Conservation (phyloP, 1,140 invertebrate genomes). For the Megalonaias nervosa region DNA sequence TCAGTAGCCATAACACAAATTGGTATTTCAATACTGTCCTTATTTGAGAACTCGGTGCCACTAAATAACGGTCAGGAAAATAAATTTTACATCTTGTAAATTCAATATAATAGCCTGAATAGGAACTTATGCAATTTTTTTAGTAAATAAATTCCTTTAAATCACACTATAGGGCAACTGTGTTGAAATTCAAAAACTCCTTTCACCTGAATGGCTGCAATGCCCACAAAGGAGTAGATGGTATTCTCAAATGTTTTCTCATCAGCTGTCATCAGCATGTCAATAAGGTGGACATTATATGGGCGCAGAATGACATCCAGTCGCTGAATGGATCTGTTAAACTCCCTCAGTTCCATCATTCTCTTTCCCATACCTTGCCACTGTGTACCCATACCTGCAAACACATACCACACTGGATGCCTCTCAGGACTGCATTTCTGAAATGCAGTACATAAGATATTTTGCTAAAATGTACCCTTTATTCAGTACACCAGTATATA, state of each 20-base stretch:
- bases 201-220: constrained; percentile 91
- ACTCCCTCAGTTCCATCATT: constrained; percentile 85
- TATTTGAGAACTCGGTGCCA: too few species aligned
- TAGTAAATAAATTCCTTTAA: too few species aligned
- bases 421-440: constrained; percentile 60
- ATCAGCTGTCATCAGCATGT: constrained; percentile 84
- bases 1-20: too few species aligned
- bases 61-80: too few species aligned
- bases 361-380: constrained; percentile 95
- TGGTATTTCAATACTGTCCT: too few species aligned
- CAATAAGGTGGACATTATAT: constrained; percentile 85
- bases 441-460: constrained; percentile 10
- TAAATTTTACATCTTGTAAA: too few species aligned
- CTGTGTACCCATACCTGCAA: constrained; percentile 97
- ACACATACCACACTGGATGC: constrained; percentile 93
- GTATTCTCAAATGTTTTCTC: constrained; percentile 86
- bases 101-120: too few species aligned
- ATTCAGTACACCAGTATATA: too few species aligned
- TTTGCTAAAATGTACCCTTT: too few species aligned
- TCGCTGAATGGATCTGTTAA: constrained; percentile 83
- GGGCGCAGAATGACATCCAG: constrained; percentile 83
- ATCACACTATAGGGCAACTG: too few species aligned
- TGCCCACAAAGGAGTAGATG: constrained; percentile 91
- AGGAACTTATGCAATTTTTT: too few species aligned
- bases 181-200: too few species aligned